Evolutionary conservation across 2,113 vertebrate species (phyloP).

Genomic region (Micromys minutus): DNA sequence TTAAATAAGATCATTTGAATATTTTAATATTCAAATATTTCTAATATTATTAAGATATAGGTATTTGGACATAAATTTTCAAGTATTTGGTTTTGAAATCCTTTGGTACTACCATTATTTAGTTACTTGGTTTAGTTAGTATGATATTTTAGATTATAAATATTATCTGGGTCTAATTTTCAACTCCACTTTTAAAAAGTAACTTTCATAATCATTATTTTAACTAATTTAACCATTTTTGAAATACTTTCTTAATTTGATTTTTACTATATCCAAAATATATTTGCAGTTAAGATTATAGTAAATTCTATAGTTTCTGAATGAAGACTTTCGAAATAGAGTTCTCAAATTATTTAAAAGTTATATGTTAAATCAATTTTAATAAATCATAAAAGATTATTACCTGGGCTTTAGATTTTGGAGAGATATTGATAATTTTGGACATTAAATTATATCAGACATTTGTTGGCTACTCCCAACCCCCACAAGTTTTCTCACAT

Average conservation of each 20-base stretch:
- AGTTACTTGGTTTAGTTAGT: neutral
- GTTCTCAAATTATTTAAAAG: neutral
- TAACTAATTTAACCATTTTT: neutral
- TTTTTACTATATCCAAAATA: neutral
- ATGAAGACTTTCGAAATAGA: neutral
- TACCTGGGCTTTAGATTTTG: neutral
- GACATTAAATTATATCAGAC: no score
- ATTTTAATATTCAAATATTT: neutral
- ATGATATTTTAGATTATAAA: neutral
- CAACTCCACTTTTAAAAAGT: neutral
- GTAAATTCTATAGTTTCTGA: neutral
- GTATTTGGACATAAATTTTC: neutral
- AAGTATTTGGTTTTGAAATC: neutral
- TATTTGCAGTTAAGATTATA: neutral
- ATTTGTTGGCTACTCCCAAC: no score
- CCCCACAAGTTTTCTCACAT: no score
- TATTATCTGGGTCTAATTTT: neutral
- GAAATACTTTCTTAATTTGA: neutral
- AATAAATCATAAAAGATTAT: neutral
- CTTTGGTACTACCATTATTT: neutral
- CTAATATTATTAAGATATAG: neutral
- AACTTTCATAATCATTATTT: conserved; percentile 7
- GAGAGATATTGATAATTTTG: neutral
- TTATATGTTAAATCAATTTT: neutral
- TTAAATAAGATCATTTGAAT: neutral